Base-by-base conservation (phyloP, 2,888 invertebrate species). In the Deroplatys truncata region DNA sequence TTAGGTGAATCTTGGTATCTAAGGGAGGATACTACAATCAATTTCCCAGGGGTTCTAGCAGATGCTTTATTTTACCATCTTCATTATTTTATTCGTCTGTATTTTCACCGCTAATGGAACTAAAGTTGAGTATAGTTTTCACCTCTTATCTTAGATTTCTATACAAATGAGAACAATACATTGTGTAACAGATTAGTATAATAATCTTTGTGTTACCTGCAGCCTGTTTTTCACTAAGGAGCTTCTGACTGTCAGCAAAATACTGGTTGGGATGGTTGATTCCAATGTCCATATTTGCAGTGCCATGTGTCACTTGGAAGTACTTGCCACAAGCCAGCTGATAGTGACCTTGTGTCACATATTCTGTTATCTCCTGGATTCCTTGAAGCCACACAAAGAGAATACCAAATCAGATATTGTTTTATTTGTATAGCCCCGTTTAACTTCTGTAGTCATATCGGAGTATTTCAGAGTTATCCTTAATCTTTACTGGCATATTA, bases 181-280 rank as follows among this genome's bases (percentile, higher is more conserved):
- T 43, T 43, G 10, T 43, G 8, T 35, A 8, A 35, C 35, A 35
- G 2, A 31, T 35, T 35, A 35, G 0, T 35, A 35, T 35, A 35
- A 35, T 35, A 35, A 35, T 8, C 35, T 56, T 56, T 56, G 85
- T 86, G 2, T 20, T n/a, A 86, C 49, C 86, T 56, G 86, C 31
- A 72, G 31, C 31, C 72, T 84, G 84, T 56, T 89, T 91, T 84
- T 91, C 92, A 10, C 88, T 89, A 2, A 92, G 89, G 7, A 96
- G 92, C 91, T 95, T 95, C 91, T 96, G 95, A 92, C 97, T 98
- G 92, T 98, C 97, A 92, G 97, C 96, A 93, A 97, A 99, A 93
- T 97, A 99, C 91, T 97, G 97, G 94, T 99, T 99, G 0, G 99
- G 99, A 94, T 99, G 99, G 92, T 96, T 96, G 83, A 98, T 96